These are phyloP conservation scores for Gopherus flavomarginatus DNA, from an alignment of 2,113 vertebrate species.

Conservation along the genomic window DNA sequence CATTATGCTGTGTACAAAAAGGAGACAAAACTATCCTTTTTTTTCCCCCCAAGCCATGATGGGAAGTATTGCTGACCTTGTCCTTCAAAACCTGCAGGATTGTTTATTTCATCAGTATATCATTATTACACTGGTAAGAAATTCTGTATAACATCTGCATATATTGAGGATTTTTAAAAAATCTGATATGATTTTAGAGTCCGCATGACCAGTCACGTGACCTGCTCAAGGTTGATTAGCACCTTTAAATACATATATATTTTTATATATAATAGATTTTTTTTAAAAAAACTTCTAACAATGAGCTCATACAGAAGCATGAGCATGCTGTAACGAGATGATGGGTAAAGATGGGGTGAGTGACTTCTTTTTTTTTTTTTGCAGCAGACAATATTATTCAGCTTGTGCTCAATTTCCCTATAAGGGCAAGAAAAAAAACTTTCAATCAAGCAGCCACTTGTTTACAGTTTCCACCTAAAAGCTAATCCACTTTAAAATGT, in stretches of 20 bases:
- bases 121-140: slow-evolving; percentile 96
- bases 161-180: slow-evolving; percentile 94
- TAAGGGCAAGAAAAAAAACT: slow-evolving; percentile 78
- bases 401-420: slow-evolving; percentile 94
- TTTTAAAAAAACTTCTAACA: slow-evolving; percentile 79
- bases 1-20: slow-evolving; percentile 84
- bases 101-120: slow-evolving; percentile 86
- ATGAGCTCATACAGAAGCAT: slow-evolving; percentile 85
- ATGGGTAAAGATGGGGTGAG: slow-evolving; percentile 74
- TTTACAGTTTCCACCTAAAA: slow-evolving; percentile 71
- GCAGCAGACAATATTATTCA: slow-evolving; percentile 90
- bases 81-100: slow-evolving; percentile 98
- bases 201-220: slow-evolving; percentile 99
- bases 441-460: slow-evolving; percentile 74
- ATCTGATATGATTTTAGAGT: slow-evolving; percentile 99
- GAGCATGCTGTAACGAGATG: slow-evolving; percentile 88
- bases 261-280: slow-evolving; percentile 87
- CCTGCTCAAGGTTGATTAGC: slow-evolving; percentile 97
- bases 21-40: slow-evolving; percentile 86
- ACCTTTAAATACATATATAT: slow-evolving; percentile 92
- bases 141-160: slow-evolving; percentile 99
- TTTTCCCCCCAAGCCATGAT: slow-evolving; percentile 89
- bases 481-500: slow-evolving; percentile 59
- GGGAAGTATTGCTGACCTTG: slow-evolving; percentile 92
- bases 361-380: slow-evolving; percentile 83